Conservation (phyloP, 2,888 invertebrate genomes). For the Callinectes sapidus region DNA sequence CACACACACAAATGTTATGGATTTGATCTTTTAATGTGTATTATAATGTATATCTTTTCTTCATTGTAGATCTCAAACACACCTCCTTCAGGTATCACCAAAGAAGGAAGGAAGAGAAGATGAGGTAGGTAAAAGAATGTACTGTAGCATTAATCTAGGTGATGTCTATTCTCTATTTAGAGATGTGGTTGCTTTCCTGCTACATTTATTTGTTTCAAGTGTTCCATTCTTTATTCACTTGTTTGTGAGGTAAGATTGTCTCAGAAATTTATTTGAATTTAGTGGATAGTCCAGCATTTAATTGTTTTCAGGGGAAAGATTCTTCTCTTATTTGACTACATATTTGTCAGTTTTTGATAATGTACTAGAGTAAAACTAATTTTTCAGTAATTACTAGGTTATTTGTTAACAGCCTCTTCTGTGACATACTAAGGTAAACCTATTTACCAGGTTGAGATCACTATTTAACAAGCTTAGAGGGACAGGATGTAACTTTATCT, state of each 20-base stretch:
- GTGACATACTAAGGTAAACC: too few relatives aligned
- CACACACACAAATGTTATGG: neutral
- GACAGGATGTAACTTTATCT: too few relatives aligned
- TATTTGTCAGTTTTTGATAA: too few relatives aligned
- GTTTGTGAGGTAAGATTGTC: too few relatives aligned
- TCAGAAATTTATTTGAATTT: too few relatives aligned
- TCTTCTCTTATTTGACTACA: too few relatives aligned
- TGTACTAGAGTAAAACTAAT: too few relatives aligned
- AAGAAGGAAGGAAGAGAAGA: conserved; percentile 58
- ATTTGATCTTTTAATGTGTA: neutral
- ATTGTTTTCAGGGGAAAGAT: too few relatives aligned
- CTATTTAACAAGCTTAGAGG: too few relatives aligned
- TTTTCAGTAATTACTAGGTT: too few relatives aligned
- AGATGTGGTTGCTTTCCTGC: neutral
- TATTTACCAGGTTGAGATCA: too few relatives aligned
- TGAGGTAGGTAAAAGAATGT: conserved; percentile 47
- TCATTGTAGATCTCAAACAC: conserved; percentile 52
- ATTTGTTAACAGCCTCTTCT: too few relatives aligned
- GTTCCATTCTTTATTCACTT: neutral
- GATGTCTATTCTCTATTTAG: neutral
- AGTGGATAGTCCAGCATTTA: neutral
- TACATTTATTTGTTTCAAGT: neutral
- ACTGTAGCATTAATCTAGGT: neutral
- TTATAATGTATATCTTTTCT: neutral
- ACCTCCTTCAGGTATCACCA: conserved; percentile 46